Evolutionary conservation across 2,113 vertebrate genomes (phyloP).

Genomic region (Solea solea): DNA sequence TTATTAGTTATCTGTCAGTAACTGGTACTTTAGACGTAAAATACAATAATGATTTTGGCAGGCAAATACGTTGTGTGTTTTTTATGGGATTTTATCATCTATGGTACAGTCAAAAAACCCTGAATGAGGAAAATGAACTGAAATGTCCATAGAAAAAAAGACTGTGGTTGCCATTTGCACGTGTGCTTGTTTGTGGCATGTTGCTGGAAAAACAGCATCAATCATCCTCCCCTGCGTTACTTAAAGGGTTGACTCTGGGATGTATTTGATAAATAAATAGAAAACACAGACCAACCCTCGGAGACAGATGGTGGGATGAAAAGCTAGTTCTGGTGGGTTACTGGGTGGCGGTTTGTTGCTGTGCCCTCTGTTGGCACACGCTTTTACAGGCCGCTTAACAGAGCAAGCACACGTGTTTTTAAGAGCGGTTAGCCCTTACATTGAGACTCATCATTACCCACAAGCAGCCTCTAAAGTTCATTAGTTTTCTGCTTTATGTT

Average conservation of each 20-base stretch:
- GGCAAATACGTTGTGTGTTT: too few species aligned
- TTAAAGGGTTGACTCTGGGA: conserved; percentile 28
- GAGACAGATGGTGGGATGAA: conserved; percentile 53
- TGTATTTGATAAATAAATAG: conserved; percentile 54
- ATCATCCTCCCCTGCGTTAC: conserved; percentile 3
- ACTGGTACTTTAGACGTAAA: too few species aligned
- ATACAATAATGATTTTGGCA: too few species aligned
- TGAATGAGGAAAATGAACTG: too few species aligned
- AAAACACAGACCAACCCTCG: conserved; percentile 43
- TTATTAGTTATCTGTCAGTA: too few species aligned
- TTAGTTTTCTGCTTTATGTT: conserved; percentile 55
- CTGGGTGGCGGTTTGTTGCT: conserved; percentile 49
- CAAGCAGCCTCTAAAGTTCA: conserved; percentile 54
- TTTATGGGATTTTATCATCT: too few species aligned
- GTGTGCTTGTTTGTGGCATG: conserved; percentile 27
- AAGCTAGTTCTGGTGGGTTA: conserved; percentile 40
- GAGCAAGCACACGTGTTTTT: conserved; percentile 60
- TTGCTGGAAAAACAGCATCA: conserved; percentile 12
- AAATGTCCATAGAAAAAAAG: not conserved
- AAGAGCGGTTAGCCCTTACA: conserved; percentile 57
- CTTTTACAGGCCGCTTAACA: conserved; percentile 55
- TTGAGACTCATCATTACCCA: conserved; percentile 68
- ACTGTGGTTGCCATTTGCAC: conserved; percentile 16
- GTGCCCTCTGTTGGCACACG: conserved; percentile 51
- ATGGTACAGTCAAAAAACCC: too few species aligned